Conservation (phyloP, 2,888 invertebrate species). For the Xiphydria camelus region DNA sequence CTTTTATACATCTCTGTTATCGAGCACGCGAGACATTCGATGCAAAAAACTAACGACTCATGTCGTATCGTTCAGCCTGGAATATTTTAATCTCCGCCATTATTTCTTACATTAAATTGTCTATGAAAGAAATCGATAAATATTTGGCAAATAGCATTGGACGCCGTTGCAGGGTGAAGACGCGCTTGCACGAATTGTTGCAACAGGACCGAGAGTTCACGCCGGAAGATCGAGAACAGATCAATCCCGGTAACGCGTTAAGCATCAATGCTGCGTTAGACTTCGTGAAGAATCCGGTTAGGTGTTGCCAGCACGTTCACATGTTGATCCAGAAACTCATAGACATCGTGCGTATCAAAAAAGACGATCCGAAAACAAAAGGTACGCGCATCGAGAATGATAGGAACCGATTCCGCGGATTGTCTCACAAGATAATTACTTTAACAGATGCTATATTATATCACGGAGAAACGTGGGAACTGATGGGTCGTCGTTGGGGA, state of each 20-base stretch:
- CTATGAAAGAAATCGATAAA: no score
- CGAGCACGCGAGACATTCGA: no score
- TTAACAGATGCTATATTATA: constrained; percentile 84
- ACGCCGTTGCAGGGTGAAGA: constrained; percentile 91
- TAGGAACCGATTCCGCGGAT: constrained; percentile 2
- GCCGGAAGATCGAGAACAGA: constrained; percentile 78
- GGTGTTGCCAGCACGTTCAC: constrained; percentile 90
- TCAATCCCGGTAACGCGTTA: constrained; percentile 90
- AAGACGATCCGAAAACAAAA: constrained; percentile 87
- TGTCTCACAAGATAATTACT: background rate
- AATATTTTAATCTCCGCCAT: no score
- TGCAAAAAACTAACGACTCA: no score
- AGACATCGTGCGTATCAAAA: constrained; percentile 81
- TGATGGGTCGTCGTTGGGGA: constrained; percentile 96
- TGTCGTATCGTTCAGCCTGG: no score
- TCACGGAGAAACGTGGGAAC: constrained; percentile 98
- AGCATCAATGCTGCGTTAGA: constrained; percentile 91
- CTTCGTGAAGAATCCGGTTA: constrained; percentile 94
- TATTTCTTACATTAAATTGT: no score
- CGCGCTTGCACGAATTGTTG: constrained; percentile 89
- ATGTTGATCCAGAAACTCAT: constrained; percentile 83
- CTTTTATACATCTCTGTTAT: no score
- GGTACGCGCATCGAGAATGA: constrained; percentile 56
- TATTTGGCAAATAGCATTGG: background rate
- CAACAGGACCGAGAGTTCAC: constrained; percentile 89